phyloP scores from a whole-genome alignment of 2,888 invertebrate species.

The Chymomyza amoena region DNA sequence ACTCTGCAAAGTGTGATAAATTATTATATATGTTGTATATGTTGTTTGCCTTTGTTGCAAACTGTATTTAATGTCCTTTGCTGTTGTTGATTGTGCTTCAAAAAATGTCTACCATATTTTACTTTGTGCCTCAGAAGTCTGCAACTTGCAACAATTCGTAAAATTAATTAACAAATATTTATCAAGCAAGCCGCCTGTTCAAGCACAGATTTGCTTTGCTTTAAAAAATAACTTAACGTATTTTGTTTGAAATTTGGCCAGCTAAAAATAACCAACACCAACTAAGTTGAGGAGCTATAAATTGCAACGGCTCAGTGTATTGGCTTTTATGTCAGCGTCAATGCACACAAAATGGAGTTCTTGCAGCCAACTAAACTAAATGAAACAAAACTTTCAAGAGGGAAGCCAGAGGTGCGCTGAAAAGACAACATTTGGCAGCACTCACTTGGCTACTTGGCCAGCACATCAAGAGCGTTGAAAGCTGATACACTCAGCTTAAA shows the following conservation, averaged over 20 bases:
- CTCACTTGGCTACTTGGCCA: not conserved
- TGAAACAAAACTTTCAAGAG: slow-evolving; percentile 16
- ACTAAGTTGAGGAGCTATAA: no score
- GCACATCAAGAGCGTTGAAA: not conserved
- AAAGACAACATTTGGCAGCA: not conserved
- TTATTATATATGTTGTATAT: slow-evolving; percentile 18
- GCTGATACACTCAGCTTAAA: not conserved
- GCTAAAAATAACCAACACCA: not conserved
- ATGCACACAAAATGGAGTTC: slow-evolving; percentile 3
- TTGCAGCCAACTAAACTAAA: not conserved
- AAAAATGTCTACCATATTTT: slow-evolving; percentile 41
- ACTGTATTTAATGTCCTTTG: slow-evolving; percentile 21
- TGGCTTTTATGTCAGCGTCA: slow-evolving; percentile 2
- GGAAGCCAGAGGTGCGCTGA: not conserved
- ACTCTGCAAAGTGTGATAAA: slow-evolving; percentile 42
- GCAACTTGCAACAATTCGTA: not conserved
- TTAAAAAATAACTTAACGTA: not conserved
- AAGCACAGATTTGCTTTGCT: not conserved
- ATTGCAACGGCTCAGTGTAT: not conserved
- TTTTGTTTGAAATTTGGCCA: not conserved
- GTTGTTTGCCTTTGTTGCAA: not conserved
- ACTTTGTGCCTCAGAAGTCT: slow-evolving; percentile 6
- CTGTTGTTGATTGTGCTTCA: slow-evolving; percentile 30
- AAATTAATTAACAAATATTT: slow-evolving; percentile 32
- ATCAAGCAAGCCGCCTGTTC: not conserved